phyloP scores from a whole-genome alignment of 1,140 invertebrate genomes.

The Olivierus martensii region DNA sequence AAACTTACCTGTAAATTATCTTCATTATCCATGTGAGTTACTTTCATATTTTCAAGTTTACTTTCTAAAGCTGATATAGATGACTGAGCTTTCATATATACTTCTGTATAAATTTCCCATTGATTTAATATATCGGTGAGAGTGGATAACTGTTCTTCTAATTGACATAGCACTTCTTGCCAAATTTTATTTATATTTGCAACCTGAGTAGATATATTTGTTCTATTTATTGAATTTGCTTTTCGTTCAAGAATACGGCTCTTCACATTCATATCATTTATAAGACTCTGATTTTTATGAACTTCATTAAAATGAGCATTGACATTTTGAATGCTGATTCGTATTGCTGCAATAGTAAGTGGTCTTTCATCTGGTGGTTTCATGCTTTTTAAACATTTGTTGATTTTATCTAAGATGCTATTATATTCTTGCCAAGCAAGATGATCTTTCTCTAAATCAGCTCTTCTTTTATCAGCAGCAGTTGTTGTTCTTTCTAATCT shows the following conservation, averaged over 20 bases:
- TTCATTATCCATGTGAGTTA: not conserved
- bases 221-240: conserved; percentile 45
- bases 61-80: conserved; percentile 7
- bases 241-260: conserved; percentile 44
- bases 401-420: conserved; percentile 54
- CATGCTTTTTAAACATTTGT: not conserved
- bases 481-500: not conserved
- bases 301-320: conserved; percentile 17
- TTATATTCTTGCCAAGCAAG: conserved; percentile 66
- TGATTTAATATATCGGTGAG: conserved; percentile 49
- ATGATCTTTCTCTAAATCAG: conserved; percentile 55
- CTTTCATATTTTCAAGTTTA: conserved; percentile 2
- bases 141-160: conserved; percentile 47
- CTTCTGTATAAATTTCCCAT: conserved; percentile 44
- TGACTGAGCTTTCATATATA: conserved; percentile 8
- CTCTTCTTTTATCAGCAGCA: conserved; percentile 27
- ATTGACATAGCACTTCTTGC: conserved; percentile 50
- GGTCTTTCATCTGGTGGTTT: conserved; percentile 24
- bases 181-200: conserved; percentile 52
- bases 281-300: conserved; percentile 43
- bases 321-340: conserved; percentile 50
- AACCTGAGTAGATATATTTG: conserved; percentile 44
- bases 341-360: conserved; percentile 48
- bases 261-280: conserved; percentile 50
- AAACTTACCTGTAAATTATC: conserved; percentile 8